phyloP scores from a whole-genome alignment of 2,113 vertebrate species.

The Oreochromis aureus region DNA sequence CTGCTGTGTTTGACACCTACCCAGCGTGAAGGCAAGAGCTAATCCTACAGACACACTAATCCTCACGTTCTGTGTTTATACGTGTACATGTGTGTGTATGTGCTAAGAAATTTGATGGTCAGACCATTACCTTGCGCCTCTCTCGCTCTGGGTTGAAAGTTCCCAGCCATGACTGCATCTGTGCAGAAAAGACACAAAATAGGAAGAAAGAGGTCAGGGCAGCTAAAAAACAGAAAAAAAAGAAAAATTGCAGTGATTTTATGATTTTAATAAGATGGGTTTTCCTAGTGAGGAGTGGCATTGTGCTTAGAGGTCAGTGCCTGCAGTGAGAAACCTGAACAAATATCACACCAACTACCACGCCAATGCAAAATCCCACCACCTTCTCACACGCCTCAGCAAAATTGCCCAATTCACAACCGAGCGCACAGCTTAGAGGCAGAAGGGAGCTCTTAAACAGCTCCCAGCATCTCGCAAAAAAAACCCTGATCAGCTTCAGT shows the following conservation, averaged over 20 bases:
- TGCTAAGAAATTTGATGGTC: conserved; percentile 7
- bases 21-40: conserved; percentile 35
- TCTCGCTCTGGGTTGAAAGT: conserved; percentile 76
- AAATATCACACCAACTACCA: background rate
- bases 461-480: conserved; percentile 11
- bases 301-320: background rate
- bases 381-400: background rate
- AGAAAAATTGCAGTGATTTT: background rate
- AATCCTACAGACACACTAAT: conserved; percentile 55
- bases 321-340: conserved; percentile 9
- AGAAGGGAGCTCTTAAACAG: conserved; percentile 23
- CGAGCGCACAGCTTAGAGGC: conserved; percentile 13
- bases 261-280: background rate
- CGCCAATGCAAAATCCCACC: background rate
- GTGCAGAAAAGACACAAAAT: conserved; percentile 35
- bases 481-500: conserved; percentile 6
- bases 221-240: background rate
- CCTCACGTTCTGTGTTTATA: conserved; percentile 7
- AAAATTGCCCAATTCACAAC: conserved; percentile 29
- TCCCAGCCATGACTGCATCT: conserved; percentile 74
- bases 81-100: background rate
- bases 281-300: background rate
- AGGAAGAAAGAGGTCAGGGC: background rate
- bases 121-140: conserved; percentile 65
- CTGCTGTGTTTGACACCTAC: conserved; percentile 43